phyloP scores from a whole-genome alignment of 2,888 invertebrate genomes.

The Agapostemon virescens region DNA sequence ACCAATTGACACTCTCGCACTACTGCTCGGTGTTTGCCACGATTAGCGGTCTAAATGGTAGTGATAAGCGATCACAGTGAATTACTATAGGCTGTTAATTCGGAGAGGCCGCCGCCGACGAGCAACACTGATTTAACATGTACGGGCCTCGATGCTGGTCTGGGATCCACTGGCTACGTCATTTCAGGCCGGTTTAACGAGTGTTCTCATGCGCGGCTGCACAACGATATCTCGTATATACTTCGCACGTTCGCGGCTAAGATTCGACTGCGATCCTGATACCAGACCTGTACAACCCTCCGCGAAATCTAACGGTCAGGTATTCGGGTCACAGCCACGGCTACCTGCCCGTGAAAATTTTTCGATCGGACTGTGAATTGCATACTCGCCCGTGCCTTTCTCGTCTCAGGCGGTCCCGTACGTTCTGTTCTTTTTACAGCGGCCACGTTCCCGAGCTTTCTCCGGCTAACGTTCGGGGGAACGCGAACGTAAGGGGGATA shows the following conservation, averaged over 20 bases:
- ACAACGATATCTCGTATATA: background rate
- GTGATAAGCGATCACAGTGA: slow-evolving; percentile 51
- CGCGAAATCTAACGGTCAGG: slow-evolving; percentile 26
- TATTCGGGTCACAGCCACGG: slow-evolving; percentile 35
- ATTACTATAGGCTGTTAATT: slow-evolving; percentile 42
- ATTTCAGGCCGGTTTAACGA: slow-evolving; percentile 55
- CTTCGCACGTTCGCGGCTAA: slow-evolving; percentile 10
- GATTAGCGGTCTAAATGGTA: slow-evolving; percentile 35
- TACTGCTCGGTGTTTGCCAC: slow-evolving; percentile 29
- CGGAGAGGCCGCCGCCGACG: slow-evolving; percentile 25
- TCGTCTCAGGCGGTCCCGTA: background rate
- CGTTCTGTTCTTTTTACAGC: background rate
- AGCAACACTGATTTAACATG: slow-evolving; percentile 58
- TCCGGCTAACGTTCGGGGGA: background rate
- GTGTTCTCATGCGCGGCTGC: slow-evolving; percentile 43
- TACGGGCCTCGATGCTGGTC: slow-evolving; percentile 46
- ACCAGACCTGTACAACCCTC: slow-evolving; percentile 1
- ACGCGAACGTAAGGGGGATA: too few species aligned
- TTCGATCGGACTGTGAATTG: slow-evolving; percentile 11
- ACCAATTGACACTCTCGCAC: slow-evolving; percentile 55
- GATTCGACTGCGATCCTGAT: slow-evolving; percentile 22
- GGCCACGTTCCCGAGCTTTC: background rate
- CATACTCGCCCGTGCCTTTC: slow-evolving; percentile 17
- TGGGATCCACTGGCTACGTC: slow-evolving; percentile 62
- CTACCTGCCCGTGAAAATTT: slow-evolving; percentile 20